Evolutionary conservation across 1,140 invertebrate genomes (phyloP), one percentile per base, ranked within the genome.

Genomic region (Saccostrea cuccullata): DNA sequence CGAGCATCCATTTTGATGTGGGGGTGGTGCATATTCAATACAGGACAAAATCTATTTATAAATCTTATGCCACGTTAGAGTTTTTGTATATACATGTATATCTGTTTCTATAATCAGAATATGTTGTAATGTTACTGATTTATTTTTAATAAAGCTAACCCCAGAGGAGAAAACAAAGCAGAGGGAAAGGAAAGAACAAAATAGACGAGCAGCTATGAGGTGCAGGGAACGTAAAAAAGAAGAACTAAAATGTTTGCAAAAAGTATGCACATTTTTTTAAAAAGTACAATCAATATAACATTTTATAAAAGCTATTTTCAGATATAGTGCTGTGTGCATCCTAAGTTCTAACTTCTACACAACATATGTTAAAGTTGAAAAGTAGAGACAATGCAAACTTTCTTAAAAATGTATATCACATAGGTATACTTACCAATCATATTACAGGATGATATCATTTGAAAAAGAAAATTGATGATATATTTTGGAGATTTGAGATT

Each of bases 111-210:
- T 67, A 20, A n/a, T 67, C 60, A 67, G 20, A n/a, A n/a, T n/a
- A 23, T 67, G 23, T 82, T 82, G 23, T 17, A 11, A 36, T 36
- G n/a, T 55, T 30, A 84, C 4, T 56, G 3, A n/a, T 55, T 84
- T 55, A 36, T 55, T 55, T 55, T 84, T 84, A 17, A 55, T 36
- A 55, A 30, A 83, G 82, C 55, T 84, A 55, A 84, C 82, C 20
- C 82, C 82, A 84, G 82, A 84, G 82, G 82, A 84, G 15, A 84
- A 84, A 84, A 20, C 12, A 20, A 84, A 56, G 82, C 82, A 84
- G 55, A 84, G 82, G 23, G 82, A 84, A 55, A 84, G 82, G 23
- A 84, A 84, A 84, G 82, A 84, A 84, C 82, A 84, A 55, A 84
- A 84, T 20, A 47, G 82, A 11, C 40, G 55, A 36, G 82, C 82